Conservation (phyloP, 2,797 vertebrate genomes). For the Forpus xanthops region DNA sequence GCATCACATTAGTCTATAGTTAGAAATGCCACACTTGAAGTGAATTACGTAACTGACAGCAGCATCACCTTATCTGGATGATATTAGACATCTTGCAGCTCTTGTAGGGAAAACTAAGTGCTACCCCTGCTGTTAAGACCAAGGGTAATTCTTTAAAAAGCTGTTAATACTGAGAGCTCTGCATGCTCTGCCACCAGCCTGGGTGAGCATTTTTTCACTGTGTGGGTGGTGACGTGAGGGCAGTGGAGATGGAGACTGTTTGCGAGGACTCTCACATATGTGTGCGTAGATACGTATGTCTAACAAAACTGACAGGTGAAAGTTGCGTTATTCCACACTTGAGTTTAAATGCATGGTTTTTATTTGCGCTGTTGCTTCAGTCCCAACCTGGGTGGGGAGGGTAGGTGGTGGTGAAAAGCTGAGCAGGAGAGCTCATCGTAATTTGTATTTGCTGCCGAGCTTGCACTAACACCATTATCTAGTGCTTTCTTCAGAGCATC, state of each 20-base stretch:
- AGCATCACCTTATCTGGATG: background rate
- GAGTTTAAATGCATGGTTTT: background rate
- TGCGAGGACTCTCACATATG: background rate
- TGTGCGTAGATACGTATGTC: background rate
- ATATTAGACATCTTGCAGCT: background rate
- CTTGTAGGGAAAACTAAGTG: background rate
- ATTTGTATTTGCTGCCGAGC: background rate
- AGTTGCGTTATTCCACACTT: background rate
- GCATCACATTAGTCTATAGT: background rate
- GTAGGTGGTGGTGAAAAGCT: background rate
- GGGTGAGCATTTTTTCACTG: background rate
- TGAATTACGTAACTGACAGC: background rate
- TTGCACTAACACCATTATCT: background rate
- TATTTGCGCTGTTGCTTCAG: background rate
- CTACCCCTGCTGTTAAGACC: background rate
- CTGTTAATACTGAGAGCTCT: background rate
- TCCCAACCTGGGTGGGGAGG: background rate
- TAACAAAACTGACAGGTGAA: background rate
- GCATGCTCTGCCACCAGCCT: background rate
- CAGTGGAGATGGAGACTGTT: background rate
- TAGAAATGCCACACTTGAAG: background rate
- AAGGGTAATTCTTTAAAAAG: background rate
- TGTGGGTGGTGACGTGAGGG: fast-evolving
- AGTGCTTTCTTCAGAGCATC: background rate
- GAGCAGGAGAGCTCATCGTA: background rate